Conservation (phyloP, 1,140 invertebrate species). For the Ptiloglossa arizonensis region DNA sequence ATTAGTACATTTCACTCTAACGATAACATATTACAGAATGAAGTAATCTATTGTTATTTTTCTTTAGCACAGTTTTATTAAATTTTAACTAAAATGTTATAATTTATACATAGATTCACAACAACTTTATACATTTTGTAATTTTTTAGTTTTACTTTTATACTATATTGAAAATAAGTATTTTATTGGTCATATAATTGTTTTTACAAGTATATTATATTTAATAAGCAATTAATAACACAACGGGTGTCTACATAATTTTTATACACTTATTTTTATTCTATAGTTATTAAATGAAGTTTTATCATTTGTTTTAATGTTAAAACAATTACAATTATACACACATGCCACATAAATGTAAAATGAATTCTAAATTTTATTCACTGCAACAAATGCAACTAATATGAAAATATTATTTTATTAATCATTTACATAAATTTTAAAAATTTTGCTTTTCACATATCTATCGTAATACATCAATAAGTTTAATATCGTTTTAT, state of each 20-base stretch:
- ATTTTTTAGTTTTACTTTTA: slow-evolving; percentile 8
- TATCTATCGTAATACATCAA: background rate
- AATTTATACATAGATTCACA: slow-evolving; percentile 20
- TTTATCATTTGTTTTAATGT: slow-evolving; percentile 1
- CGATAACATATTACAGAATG: slow-evolving; percentile 9
- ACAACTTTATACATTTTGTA: slow-evolving; percentile 13
- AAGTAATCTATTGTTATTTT: background rate
- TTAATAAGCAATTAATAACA: slow-evolving; percentile 38
- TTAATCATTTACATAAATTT: background rate
- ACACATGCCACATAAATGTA: background rate
- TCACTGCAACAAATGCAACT: background rate
- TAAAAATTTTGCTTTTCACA: slow-evolving; percentile 18
- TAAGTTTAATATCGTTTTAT: background rate
- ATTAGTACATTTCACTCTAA: slow-evolving; percentile 15
- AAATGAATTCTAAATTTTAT: background rate
- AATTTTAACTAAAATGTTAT: slow-evolving; percentile 5
- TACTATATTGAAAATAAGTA: slow-evolving; percentile 26
- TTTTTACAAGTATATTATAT: slow-evolving; percentile 28
- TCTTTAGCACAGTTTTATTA: background rate
- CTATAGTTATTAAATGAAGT: slow-evolving; percentile 3
- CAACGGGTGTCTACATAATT: slow-evolving; percentile 20
- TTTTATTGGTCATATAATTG: background rate
- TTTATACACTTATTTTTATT: slow-evolving; percentile 15
- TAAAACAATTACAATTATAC: slow-evolving; percentile 14
- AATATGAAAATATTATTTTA: slow-evolving; percentile 22